Base-by-base conservation (phyloP, 2,888 invertebrate species). In the Acanthoscelides obtectus region DNA sequence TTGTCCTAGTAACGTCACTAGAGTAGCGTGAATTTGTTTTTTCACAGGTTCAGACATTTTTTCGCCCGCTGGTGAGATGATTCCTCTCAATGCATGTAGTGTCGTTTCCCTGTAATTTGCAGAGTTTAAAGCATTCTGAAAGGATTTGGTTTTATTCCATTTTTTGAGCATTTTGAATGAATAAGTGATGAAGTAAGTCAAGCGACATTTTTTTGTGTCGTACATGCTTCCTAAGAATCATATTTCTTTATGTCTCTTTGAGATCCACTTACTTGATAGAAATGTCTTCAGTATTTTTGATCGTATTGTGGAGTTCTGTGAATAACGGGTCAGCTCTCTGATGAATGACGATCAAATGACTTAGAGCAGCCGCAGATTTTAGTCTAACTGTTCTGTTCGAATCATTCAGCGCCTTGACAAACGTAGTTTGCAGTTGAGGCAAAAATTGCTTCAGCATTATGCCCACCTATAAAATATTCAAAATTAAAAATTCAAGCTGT, bases 341-440 rank as follows among this genome's bases (percentile, higher is more conserved):
- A 86, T 99, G 98, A 77, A 99, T 98, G 22, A 93, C 88, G 75
- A 97, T 95, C 17, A 98, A 88, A 84, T 95, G 92, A 76, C 96
- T 92, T 22, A 99, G 88, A 70, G 98, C 98, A 69, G 89, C 88
- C 0, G 95, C 97, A 8, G 98, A 96, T 87, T 94, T 94, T 78
- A 98, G 89, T 74, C 98, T 89, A 20, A 98, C 98, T 75, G 90
- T 88, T 72, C 97, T 89, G 85, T 94, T 94, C 22, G 93, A 90
- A 86, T 99, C 99, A 83, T 94, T 93, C 71, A 99, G 88, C 2
- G 98, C 95, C 87, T 98, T 98, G 70, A 98, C 89, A 87, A 99
- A 99, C 20, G 99, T 99, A 0, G 98, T 98, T 88, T 99, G 99
- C 64, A 99, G 90, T 87, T 99, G 99, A 0, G 99, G 99, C 81